phyloP scores from a whole-genome alignment of 2,888 invertebrate species.

The Agonopterix alstromeriana region DNA sequence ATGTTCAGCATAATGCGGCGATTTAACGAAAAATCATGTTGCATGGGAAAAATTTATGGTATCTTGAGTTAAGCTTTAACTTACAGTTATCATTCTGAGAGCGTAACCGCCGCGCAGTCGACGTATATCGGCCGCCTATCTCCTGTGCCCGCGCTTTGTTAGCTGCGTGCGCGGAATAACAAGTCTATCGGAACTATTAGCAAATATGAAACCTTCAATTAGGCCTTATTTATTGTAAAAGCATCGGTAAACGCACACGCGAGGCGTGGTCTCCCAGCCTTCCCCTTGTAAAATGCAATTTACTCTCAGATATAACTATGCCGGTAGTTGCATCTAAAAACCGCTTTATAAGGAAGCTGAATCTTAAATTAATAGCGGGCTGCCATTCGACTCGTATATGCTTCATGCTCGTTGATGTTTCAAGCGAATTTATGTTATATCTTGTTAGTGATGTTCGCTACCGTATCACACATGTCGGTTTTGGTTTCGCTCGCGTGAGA shows the following conservation, averaged over 20 bases:
- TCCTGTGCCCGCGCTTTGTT: slow-evolving; percentile 60
- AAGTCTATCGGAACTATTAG: slow-evolving; percentile 59
- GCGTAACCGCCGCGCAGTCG: slow-evolving; percentile 39
- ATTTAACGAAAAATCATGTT: slow-evolving; percentile 47
- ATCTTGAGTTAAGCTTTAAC: slow-evolving; percentile 27
- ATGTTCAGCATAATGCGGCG: slow-evolving; percentile 32
- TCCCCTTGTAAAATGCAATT: slow-evolving; percentile 22
- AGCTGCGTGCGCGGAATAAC: slow-evolving; percentile 65
- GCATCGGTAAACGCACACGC: slow-evolving; percentile 12
- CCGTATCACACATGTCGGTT: slow-evolving; percentile 20
- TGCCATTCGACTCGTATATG: slow-evolving; percentile 14
- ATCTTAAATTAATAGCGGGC: slow-evolving; percentile 19
- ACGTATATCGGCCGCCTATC: slow-evolving; percentile 55
- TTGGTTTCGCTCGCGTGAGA: slow-evolving; percentile 38
- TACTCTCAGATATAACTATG: slow-evolving; percentile 21
- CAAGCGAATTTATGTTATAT: slow-evolving; percentile 25
- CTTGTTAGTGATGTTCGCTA: slow-evolving; percentile 16
- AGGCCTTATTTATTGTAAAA: slow-evolving; percentile 36
- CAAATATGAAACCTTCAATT: slow-evolving; percentile 59
- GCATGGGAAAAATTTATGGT: slow-evolving; percentile 52
- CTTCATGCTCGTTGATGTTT: slow-evolving; percentile 16
- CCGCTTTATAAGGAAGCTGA: slow-evolving; percentile 25
- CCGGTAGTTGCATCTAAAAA: slow-evolving; percentile 23
- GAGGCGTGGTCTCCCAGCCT: slow-evolving; percentile 8
- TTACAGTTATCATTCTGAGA: slow-evolving; percentile 58